Conservation (phyloP, 2,888 invertebrate species). For the Phaedon cochleariae region DNA sequence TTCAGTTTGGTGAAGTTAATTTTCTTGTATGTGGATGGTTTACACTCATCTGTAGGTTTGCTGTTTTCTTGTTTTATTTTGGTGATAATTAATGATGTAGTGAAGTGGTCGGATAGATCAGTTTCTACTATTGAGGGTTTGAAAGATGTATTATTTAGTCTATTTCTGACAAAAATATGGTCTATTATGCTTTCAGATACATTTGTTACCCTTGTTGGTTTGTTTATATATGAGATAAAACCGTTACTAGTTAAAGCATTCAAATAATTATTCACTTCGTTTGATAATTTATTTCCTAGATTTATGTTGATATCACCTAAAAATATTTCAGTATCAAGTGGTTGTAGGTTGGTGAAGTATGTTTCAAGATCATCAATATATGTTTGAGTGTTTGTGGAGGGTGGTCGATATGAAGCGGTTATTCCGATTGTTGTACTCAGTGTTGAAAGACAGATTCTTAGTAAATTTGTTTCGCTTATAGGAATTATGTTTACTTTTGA, state of each 20-base stretch:
- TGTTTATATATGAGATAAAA: slow-evolving; percentile 2
- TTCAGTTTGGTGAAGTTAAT: not conserved
- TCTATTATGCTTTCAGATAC: slow-evolving; percentile 4
- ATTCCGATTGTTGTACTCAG: slow-evolving; percentile 12
- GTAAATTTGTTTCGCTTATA: slow-evolving; percentile 12
- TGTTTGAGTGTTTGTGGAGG: slow-evolving; percentile 7
- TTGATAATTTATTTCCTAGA: not conserved
- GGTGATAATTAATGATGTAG: not conserved
- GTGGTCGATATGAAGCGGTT: slow-evolving; percentile 2
- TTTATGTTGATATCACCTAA: slow-evolving; percentile 11
- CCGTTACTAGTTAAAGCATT: not conserved
- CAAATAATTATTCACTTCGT: slow-evolving; percentile 4
- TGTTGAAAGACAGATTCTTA: not conserved
- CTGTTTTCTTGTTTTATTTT: not conserved
- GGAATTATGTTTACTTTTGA: slow-evolving; percentile 4
- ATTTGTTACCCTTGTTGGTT: slow-evolving; percentile 4
- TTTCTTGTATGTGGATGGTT: slow-evolving; percentile 2
- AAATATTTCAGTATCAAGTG: slow-evolving; percentile 5
- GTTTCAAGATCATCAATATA: not conserved
- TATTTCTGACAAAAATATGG: slow-evolving; percentile 6
- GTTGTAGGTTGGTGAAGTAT: not conserved
- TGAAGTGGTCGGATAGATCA: slow-evolving; percentile 1
- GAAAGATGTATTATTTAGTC: slow-evolving; percentile 1
- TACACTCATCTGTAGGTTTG: slow-evolving; percentile 1
- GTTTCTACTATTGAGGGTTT: slow-evolving; percentile 2